Evolutionary conservation across 1,140 invertebrate species (phyloP), one percentile per base, ranked within the genome.

Genomic region (Drosophila carrolli): DNA sequence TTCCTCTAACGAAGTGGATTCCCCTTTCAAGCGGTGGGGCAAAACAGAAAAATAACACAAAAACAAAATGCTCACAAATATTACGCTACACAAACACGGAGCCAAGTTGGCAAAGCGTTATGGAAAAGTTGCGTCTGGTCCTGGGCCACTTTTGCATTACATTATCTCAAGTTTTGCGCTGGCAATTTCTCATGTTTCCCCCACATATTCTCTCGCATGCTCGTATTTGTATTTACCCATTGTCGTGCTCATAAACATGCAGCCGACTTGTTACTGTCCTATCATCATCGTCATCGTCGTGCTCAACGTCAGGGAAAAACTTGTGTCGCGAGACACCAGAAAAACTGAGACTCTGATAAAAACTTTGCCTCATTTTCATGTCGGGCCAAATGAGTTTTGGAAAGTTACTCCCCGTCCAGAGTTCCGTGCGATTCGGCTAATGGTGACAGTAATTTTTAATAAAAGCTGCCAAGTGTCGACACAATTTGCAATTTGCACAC

Each of bases 371-470:
- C 67, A 80, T 88, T 79, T 88, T 83, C 80, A 80, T 88, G 83
- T 68, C 72, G 79, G 68, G 83, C 77, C 79, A 88, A 88, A 86
- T 76, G 66, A 88, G 78, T 82, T 86, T 85, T 76, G 65, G 62
- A 63, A 86, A 86, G 81, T 84, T 85, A 40, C 13, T 19, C 62
- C 51, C 11, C 23, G 32, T n/a, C 47, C 9, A 58, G 76, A 67
- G 62, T 82, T 47, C 19, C 43, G 43, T 58, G 63, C 57, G 46
- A 51, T 48, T 71, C 60, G 54, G 54, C 78, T 82, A 83, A 86
- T 86, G 79, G 66, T 70, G 83, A 79, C 83, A 76, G 70, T 76
- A 86, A 86, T 86, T 88, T 85, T 81, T 81, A 79, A 86, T 82
- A 88, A 75, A 82, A 82, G 59, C 71, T 61, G 63, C 50, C 80